Evolutionary conservation across 2,797 vertebrate species (phyloP).

Genomic region (Eleutherodactylus coqui): DNA sequence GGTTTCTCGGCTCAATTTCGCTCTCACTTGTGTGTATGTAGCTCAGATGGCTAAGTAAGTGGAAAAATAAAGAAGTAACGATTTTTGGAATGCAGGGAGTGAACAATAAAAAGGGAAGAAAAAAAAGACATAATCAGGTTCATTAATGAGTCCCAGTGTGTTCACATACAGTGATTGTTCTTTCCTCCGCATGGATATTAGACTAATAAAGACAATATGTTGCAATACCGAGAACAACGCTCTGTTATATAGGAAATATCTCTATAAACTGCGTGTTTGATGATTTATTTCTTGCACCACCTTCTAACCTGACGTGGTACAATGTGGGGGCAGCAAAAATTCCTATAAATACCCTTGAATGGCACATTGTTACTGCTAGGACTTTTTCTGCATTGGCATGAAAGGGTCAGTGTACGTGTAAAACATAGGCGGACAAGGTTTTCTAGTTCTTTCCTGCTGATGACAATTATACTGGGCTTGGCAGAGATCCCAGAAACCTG

Average conservation of each 20-base stretch:
- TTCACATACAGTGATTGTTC: neutral
- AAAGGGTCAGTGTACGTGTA: constrained; percentile 77
- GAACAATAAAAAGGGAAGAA: too few species aligned
- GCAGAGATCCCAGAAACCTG: constrained; percentile 79
- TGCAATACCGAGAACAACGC: neutral
- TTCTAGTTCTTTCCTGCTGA: constrained; percentile 77
- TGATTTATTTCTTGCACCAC: neutral
- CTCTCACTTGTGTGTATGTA: too few species aligned
- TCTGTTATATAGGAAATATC: neutral
- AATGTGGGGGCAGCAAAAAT: neutral
- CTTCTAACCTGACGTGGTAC: neutral
- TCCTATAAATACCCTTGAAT: constrained; percentile 13
- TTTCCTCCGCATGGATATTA: neutral
- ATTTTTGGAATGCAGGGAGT: too few species aligned
- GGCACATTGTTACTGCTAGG: neutral
- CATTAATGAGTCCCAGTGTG: neutral
- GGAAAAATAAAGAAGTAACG: too few species aligned
- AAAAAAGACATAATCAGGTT: too few species aligned
- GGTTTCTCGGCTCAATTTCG: too few species aligned
- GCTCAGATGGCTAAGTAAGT: too few species aligned
- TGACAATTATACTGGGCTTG: constrained; percentile 80
- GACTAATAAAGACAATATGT: neutral
- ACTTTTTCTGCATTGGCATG: constrained; percentile 63
- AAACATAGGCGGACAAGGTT: constrained; percentile 77
- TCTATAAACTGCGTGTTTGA: neutral